Percentiles rank a stretch among this genome's conserved stretches.
Conservation (phyloP, 2,113 vertebrate species). For the Melanerpes aurifrons region DNA sequence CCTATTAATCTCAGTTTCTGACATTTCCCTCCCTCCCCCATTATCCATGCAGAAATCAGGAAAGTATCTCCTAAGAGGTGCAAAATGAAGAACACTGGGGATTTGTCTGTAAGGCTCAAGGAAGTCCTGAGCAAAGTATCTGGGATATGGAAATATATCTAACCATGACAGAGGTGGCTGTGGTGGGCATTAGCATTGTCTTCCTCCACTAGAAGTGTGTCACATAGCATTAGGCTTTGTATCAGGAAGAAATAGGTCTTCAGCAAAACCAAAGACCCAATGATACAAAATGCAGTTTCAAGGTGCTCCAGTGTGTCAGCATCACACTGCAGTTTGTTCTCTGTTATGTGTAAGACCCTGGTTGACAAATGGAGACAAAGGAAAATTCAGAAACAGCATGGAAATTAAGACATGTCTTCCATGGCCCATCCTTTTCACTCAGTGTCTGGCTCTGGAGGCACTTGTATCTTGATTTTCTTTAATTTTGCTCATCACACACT, state of each 20-base stretch:
- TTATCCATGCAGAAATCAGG: not conserved
- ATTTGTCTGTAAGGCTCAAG: not conserved
- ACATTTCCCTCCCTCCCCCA: not conserved
- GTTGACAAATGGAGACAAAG: not conserved
- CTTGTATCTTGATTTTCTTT: not conserved
- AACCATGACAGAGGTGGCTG: not conserved
- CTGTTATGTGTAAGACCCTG: not conserved
- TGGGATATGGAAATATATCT: not conserved
- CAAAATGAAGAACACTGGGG: not conserved
- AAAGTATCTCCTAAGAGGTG: not conserved
- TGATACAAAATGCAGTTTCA: not conserved
- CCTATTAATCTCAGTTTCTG: not conserved
- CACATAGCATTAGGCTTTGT: not conserved
- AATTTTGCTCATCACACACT: not conserved
- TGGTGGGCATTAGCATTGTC: rapidly evolving
- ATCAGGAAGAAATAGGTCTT: not conserved
- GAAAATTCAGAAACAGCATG: not conserved
- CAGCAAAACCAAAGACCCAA: not conserved
- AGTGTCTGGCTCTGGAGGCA: not conserved
- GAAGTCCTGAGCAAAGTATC: not conserved
- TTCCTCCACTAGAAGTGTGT: not conserved
- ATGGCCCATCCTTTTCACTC: not conserved
- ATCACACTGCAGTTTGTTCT: not conserved
- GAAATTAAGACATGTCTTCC: not conserved
- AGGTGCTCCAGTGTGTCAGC: not conserved